Percentiles rank a stretch among this genome's conserved stretches.
Conservation (phyloP, 2,888 invertebrate genomes). For the Lacanobia wlatinum region DNA sequence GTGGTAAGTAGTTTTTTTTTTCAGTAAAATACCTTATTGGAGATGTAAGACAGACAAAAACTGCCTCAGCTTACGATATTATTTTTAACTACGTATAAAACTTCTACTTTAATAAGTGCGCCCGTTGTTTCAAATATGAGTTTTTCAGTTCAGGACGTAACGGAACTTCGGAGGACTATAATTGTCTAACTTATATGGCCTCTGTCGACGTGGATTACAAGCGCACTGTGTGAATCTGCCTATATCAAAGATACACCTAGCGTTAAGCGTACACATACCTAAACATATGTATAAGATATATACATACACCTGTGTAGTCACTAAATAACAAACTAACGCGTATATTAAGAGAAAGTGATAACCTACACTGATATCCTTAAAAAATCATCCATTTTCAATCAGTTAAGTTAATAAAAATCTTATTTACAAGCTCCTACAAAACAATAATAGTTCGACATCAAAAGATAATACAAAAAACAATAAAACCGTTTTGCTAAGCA, state of each 20-base stretch:
- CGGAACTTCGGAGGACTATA: slow-evolving; percentile 65
- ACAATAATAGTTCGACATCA: slow-evolving; percentile 74
- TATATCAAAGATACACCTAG: slow-evolving; percentile 67
- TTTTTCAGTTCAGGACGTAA: slow-evolving; percentile 3
- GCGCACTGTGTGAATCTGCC: slow-evolving; percentile 62
- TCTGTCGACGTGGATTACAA: slow-evolving; percentile 71
- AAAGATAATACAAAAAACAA: slow-evolving; percentile 76
- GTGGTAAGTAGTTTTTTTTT: too few species aligned
- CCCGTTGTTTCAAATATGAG: slow-evolving; percentile 26
- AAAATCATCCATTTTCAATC: slow-evolving; percentile 60
- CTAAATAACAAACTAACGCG: slow-evolving; percentile 89
- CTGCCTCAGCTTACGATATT: background rate
- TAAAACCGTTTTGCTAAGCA: slow-evolving; percentile 84
- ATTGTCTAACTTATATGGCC: slow-evolving; percentile 66
- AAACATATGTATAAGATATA: slow-evolving; percentile 79
- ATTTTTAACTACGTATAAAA: background rate
- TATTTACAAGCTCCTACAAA: slow-evolving; percentile 86
- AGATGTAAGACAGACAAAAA: background rate
- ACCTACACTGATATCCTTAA: slow-evolving; percentile 65
- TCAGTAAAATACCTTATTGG: too few species aligned
- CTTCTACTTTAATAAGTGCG: slow-evolving; percentile 24
- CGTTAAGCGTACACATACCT: slow-evolving; percentile 73
- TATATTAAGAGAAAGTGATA: slow-evolving; percentile 77
- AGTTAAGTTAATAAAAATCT: slow-evolving; percentile 87
- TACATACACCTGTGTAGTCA: slow-evolving; percentile 83